These are phyloP conservation scores for Drosophila birchii DNA, from an alignment of 2,888 invertebrate species.

Conservation along the genomic window DNA sequence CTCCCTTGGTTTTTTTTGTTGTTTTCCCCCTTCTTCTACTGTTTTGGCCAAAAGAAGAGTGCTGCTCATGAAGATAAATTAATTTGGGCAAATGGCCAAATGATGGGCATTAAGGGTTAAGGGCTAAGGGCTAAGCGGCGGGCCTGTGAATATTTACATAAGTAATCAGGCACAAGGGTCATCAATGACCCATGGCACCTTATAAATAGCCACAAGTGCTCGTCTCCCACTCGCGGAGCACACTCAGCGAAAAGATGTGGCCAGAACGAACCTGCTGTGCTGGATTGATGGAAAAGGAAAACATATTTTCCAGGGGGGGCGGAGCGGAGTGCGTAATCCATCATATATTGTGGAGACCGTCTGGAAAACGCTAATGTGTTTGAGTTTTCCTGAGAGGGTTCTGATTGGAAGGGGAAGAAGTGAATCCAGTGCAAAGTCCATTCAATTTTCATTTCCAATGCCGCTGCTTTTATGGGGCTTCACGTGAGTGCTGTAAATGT, in stretches of 20 bases:
- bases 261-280: not conserved
- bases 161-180: constrained; percentile 38
- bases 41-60: not conserved
- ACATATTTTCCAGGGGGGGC: constrained; percentile 6
- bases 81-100: constrained; percentile 55
- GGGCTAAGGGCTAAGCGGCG: constrained; percentile 46
- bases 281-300: not conserved
- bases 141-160: constrained; percentile 46
- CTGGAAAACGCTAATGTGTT: constrained; percentile 30
- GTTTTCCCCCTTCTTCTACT: not conserved
- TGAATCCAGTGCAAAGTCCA: constrained; percentile 31
- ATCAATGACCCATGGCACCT: constrained; percentile 26
- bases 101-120: constrained; percentile 47
- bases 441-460: constrained; percentile 38
- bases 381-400: not conserved
- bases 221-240: constrained; percentile 41
- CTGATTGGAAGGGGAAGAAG: not conserved
- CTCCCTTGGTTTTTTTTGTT: not conserved
- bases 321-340: constrained; percentile 13
- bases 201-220: constrained; percentile 68
- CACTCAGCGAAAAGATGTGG: not conserved
- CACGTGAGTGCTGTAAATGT: constrained; percentile 30
- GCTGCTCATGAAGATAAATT: constrained; percentile 63
- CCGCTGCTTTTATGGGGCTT: constrained; percentile 50
- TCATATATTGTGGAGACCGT: constrained; percentile 13